A percentile compares a stretch with the other conserved stretches of the same genome.
Evolutionary conservation across 2,888 invertebrate species (phyloP).

Genomic region (Coenonympha arcania): DNA sequence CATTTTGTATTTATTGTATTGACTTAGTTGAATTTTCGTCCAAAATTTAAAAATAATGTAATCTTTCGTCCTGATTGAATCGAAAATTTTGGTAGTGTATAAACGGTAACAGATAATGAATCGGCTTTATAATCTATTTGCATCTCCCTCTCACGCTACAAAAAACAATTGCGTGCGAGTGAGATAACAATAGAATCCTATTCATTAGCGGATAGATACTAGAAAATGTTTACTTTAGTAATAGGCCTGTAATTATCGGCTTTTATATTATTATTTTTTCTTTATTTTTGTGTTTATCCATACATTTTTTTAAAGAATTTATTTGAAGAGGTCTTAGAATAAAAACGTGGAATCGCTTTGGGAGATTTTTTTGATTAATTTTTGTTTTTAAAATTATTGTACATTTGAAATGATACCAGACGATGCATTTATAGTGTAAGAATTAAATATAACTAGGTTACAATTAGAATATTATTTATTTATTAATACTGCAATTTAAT

Average conservation of each 20-base stretch:
- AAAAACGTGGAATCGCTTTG: background rate
- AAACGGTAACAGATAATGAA: no score
- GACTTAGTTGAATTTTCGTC: constrained; percentile 41
- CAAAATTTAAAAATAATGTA: constrained; percentile 42
- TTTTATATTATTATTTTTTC: constrained; percentile 1
- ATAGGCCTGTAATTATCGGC: constrained; percentile 10
- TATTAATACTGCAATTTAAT: no score
- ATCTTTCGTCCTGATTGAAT: constrained; percentile 59
- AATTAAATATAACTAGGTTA: constrained; percentile 2
- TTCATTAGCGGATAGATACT: no score
- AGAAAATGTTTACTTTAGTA: constrained; percentile 9
- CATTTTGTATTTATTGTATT: constrained; percentile 35
- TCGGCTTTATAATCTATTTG: no score
- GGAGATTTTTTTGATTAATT: background rate
- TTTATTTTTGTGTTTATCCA: no score
- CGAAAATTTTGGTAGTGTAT: constrained; percentile 37
- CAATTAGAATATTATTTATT: background rate
- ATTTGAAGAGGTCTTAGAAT: background rate
- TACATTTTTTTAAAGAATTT: background rate
- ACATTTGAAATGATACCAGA: constrained; percentile 64
- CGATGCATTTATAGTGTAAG: constrained; percentile 58
- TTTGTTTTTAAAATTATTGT: constrained; percentile 38
- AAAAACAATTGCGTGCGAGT: no score
- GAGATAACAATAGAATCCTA: no score
- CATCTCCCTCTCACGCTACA: no score